phyloP scores from a whole-genome alignment of 2,888 invertebrate genomes.

The Stegophylla sp. region DNA sequence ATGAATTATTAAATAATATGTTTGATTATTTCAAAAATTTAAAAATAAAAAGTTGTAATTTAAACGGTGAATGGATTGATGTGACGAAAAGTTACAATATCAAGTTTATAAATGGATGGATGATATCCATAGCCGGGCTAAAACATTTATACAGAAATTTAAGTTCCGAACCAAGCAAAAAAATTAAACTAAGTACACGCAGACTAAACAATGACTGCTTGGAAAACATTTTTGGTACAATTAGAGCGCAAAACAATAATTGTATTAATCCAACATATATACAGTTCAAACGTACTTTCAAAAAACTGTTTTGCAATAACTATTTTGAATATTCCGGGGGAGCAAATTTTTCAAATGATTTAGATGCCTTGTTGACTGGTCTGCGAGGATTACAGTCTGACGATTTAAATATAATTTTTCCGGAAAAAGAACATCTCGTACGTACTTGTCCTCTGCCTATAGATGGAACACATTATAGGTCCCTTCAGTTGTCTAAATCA shows the following conservation, averaged over 20 bases:
- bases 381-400: background rate
- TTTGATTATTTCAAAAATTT: background rate
- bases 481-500: background rate
- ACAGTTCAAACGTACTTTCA: background rate
- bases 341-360: background rate
- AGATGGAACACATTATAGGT: background rate
- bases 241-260: background rate
- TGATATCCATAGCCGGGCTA: background rate
- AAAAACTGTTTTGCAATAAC: background rate
- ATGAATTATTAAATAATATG: background rate
- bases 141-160: background rate
- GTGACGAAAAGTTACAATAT: background rate
- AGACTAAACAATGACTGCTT: background rate
- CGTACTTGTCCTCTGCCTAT: background rate
- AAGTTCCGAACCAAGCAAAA: background rate
- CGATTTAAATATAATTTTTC: background rate
- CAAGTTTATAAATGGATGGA: background rate
- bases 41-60: background rate
- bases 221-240: background rate
- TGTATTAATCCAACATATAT: background rate
- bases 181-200: background rate
- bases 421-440: background rate
- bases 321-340: conserved; percentile 4
- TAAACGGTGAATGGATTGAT: background rate
- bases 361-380: background rate